These are phyloP conservation scores for Nyctalus aviator DNA, from an alignment of 2,797 vertebrate species.

Conservation along the genomic window DNA sequence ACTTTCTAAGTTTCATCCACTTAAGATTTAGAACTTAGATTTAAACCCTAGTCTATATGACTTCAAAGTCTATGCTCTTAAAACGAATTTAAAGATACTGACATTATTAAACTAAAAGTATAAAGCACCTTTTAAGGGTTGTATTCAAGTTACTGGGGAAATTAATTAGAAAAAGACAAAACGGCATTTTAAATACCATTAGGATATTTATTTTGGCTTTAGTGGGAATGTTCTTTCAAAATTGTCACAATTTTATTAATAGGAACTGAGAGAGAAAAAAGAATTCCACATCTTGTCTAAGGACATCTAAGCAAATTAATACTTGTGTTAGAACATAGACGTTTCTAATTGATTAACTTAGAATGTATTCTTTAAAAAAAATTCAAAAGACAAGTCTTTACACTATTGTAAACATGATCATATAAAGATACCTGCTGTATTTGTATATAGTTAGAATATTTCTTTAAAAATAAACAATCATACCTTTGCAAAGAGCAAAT, in stretches of 20 bases:
- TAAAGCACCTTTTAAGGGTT: conserved; percentile 16
- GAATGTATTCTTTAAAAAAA: conserved; percentile 18
- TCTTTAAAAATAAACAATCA: conserved; percentile 74
- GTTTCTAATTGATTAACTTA: conserved; percentile 32
- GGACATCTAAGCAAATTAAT: conserved; percentile 40
- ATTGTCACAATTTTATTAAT: conserved; percentile 40
- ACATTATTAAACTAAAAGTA: conserved; percentile 55
- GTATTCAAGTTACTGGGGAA: conserved; percentile 25
- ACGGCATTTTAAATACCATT: conserved; percentile 39
- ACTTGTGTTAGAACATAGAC: conserved; percentile 31
- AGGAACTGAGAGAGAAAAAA: conserved; percentile 51
- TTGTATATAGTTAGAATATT: conserved; percentile 40
- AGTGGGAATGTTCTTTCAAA: conserved; percentile 51
- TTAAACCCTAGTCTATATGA: conserved; percentile 12
- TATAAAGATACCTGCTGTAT: conserved; percentile 31
- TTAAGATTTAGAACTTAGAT: conserved; percentile 16
- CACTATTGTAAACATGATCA: conserved; percentile 2
- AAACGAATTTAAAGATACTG: conserved; percentile 52
- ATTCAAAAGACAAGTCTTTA: not conserved
- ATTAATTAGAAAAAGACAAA: conserved; percentile 54
- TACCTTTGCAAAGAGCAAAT: conserved; percentile 98
- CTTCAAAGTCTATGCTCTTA: conserved; percentile 20
- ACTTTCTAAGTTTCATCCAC: not conserved
- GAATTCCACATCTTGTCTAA: not conserved
- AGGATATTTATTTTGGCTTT: conserved; percentile 37